Evolutionary conservation across 2,797 vertebrate genomes (phyloP), one percentile per base, ranked within the genome.

Genomic region (Ctenosaura bakeri): DNA sequence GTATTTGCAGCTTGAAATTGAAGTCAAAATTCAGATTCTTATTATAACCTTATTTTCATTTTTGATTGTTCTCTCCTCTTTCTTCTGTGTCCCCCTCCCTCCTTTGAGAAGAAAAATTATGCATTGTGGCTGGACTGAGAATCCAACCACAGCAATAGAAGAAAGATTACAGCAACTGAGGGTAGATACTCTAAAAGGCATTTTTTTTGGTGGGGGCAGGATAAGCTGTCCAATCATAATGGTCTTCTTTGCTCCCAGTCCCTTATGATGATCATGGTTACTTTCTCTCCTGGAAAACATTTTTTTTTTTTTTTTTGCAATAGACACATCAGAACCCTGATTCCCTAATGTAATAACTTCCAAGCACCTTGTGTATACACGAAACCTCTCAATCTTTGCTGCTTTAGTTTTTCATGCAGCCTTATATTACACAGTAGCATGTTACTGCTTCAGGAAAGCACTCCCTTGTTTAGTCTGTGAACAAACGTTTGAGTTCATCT

Each of bases 401-500:
- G 20, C 46, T 86, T 42, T 52, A 76, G 46, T 82, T 64, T 35
- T 81, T 42, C 16, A 10, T n/a, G 52, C 54, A 29, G 26, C 52
- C 46, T 64, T 83, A 87, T 13, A 82, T 38, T 32, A 74, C n/a
- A 50, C 8, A 22, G 35, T 20, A 76, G 71, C 42, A 76, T 20
- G 74, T 82, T 66, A 35, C 59, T 83, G 22, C 71, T 77, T 62
- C 29, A 20, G 24, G 26, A 85, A 79, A 26, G 7, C 35, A 8
- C 76, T 62, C 66, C 35, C 26, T 52, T 77, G 3, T n/a, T 50
- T 86, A 71, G 46, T 64, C 54, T 83, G 66, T 46, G 56, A 87
- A 77, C 78, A 90, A 86, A 87, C 24, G 5, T 16, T 76, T 82
- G 80, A 66, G 56, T 83, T 83, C 24, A 90, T 83, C 69, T 66